phyloP scores from a whole-genome alignment of 2,797 vertebrate genomes.

The Ceryle rudis region DNA sequence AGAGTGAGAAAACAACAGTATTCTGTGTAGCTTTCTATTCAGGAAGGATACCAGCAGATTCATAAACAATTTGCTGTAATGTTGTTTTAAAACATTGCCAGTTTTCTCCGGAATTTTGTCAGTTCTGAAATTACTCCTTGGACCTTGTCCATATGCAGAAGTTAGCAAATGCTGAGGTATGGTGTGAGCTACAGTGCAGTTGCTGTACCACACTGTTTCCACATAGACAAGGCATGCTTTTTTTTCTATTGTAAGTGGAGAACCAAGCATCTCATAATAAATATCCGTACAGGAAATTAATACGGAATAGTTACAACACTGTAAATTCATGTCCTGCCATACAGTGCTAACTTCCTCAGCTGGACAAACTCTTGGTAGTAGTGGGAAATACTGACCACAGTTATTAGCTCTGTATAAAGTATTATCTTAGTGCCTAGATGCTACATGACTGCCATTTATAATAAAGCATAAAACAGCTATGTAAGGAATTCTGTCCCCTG shows the following conservation, averaged over 20 bases:
- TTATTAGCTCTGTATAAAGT: slow-evolving; percentile 26
- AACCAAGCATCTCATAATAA: neutral
- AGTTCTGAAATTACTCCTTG: neutral
- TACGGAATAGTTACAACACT: neutral
- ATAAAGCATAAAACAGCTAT: neutral
- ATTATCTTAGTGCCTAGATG: slow-evolving; percentile 62
- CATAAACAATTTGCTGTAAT: slow-evolving; percentile 44
- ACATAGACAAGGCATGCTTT: neutral
- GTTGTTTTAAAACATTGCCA: slow-evolving; percentile 68
- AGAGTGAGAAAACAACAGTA: slow-evolving; percentile 37
- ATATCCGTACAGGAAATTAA: neutral
- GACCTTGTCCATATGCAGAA: slow-evolving; percentile 12
- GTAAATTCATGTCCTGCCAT: neutral
- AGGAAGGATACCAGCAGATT: slow-evolving; percentile 57
- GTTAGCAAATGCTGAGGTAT: neutral
- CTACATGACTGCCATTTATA: slow-evolving; percentile 66
- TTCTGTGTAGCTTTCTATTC: slow-evolving; percentile 60
- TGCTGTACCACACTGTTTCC: neutral
- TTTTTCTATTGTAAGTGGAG: neutral
- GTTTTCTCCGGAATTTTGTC: slow-evolving; percentile 27
- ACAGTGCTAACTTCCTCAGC: neutral
- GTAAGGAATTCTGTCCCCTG: neutral
- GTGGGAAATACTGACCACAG: slow-evolving; percentile 2
- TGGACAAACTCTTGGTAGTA: neutral
- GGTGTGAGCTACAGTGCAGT: neutral